phyloP scores from a whole-genome alignment of 2,797 vertebrate species.

The Lepus oiostolus region DNA sequence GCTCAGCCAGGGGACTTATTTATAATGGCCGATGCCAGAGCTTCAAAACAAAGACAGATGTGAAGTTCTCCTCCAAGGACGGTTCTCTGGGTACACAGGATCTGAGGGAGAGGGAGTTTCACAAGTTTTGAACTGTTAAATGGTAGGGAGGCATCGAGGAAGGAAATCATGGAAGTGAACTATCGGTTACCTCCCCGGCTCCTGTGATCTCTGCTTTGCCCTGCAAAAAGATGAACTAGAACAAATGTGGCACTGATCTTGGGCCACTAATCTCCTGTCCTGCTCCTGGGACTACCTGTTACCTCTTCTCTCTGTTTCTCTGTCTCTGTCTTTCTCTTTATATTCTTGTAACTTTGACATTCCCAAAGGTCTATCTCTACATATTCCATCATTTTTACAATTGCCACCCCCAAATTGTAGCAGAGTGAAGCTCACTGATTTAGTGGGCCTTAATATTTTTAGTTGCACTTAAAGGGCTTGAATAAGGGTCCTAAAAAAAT shows the following conservation, averaged over 20 bases:
- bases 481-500: constrained; percentile 48
- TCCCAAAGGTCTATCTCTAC: neutral
- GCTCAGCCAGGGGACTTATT: neutral
- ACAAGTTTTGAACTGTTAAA: neutral
- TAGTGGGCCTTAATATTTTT: neutral
- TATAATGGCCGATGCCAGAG: neutral
- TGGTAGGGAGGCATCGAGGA: neutral
- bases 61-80: neutral
- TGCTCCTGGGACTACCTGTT: neutral
- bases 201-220: neutral
- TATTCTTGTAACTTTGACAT: neutral
- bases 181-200: neutral
- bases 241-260: neutral
- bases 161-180: neutral
- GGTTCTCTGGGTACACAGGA: neutral
- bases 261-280: neutral
- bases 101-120: neutral
- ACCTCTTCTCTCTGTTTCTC: neutral
- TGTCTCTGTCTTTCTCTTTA: neutral
- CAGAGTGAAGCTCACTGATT: neutral
- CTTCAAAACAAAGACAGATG: constrained; percentile 49
- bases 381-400: constrained; percentile 26
- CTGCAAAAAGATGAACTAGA: constrained; percentile 9
- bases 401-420: neutral
- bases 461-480: neutral